Evolutionary conservation across 2,113 vertebrate genomes (phyloP).

Genomic region (Ictalurus furcatus): DNA sequence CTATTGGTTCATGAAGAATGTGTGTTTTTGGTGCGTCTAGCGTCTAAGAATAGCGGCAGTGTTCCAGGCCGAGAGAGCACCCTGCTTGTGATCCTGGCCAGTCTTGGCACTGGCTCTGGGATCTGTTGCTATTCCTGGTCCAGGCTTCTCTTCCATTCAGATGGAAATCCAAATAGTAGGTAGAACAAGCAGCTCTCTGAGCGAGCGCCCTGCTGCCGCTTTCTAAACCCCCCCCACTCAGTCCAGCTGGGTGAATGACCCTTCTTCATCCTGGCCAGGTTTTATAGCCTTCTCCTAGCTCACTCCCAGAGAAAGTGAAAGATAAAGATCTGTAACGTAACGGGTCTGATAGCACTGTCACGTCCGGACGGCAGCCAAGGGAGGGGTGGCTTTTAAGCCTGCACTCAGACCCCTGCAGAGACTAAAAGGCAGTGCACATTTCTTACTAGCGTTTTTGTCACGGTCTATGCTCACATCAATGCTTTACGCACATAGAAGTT

Average conservation of each 20-base stretch:
- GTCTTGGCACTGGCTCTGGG: slow-evolving; percentile 37
- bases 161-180: slow-evolving; percentile 73
- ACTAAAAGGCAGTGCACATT: not conserved
- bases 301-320: slow-evolving; percentile 56
- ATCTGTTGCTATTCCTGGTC: slow-evolving; percentile 61
- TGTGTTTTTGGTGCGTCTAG: slow-evolving; percentile 54
- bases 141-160: slow-evolving; percentile 53
- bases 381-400: slow-evolving; percentile 17
- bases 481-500: not conserved
- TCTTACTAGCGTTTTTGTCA: not conserved
- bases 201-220: slow-evolving; percentile 50
- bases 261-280: slow-evolving; percentile 65
- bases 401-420: slow-evolving; percentile 31
- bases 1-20: not conserved
- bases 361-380: slow-evolving; percentile 57
- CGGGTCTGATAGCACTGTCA: slow-evolving; percentile 61
- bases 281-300: slow-evolving; percentile 59
- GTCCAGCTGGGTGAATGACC: slow-evolving; percentile 65
- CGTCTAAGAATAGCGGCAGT: slow-evolving; percentile 68
- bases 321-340: slow-evolving; percentile 60
- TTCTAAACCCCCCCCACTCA: slow-evolving; percentile 46
- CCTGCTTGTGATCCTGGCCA: slow-evolving; percentile 47
- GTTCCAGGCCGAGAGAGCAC: slow-evolving; percentile 60
- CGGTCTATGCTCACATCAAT: not conserved
- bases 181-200: slow-evolving; percentile 72